Evolutionary conservation across 2,797 vertebrate genomes (phyloP).

Genomic region (Iguana delicatissima): DNA sequence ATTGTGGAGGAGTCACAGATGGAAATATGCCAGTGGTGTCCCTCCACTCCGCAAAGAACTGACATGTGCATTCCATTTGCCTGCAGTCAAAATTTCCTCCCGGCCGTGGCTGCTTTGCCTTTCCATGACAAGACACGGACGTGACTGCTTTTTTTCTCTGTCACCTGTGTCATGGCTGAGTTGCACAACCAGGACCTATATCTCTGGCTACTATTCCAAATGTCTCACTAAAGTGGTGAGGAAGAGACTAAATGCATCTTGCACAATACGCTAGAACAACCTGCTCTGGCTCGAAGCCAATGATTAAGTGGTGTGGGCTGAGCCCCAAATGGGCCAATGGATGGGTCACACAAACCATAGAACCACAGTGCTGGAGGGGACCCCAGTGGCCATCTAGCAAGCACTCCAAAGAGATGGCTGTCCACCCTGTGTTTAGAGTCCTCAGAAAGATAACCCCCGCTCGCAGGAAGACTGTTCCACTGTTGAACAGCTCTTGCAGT

Average conservation of each 20-base stretch:
- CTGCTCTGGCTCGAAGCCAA: neutral
- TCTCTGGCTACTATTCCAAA: neutral
- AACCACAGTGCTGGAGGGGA: no score
- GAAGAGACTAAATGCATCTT: neutral
- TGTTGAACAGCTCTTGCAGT: no score
- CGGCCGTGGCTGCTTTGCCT: neutral
- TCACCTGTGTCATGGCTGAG: neutral
- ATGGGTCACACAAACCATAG: neutral
- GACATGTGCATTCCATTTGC: neutral
- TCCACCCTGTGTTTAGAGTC: neutral
- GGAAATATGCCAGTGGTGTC: slow-evolving; percentile 13
- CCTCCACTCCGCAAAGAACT: neutral
- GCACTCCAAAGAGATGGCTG: neutral
- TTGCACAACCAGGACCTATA: neutral
- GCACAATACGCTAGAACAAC: neutral
- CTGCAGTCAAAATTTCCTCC: neutral
- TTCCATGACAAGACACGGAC: neutral
- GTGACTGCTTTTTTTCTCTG: neutral
- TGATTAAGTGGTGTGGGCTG: neutral
- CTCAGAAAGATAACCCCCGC: neutral
- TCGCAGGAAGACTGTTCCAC: no score
- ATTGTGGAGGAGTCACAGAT: neutral
- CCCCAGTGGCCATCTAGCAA: no score
- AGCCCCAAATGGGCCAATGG: neutral
- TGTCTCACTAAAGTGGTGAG: neutral